A percentile compares a stretch with the other conserved stretches of the same genome.
These are phyloP conservation scores for Proales similis DNA, from an alignment of 1,140 invertebrate genomes.

Conservation along the genomic window DNA sequence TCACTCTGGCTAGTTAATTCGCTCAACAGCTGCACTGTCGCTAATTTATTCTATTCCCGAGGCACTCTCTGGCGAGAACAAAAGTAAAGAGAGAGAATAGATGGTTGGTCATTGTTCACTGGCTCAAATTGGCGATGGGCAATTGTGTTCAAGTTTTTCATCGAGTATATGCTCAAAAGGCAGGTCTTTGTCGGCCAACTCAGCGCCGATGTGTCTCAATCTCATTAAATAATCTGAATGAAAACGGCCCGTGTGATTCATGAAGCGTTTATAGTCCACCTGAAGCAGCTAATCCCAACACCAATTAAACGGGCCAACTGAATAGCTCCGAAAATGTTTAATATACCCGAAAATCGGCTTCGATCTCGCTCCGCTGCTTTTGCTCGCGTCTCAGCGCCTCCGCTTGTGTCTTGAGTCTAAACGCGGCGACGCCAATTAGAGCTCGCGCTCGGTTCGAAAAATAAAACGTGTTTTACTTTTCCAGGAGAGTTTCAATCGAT, in stretches of 20 bases:
- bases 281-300: conserved; percentile 42
- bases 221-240: conserved; percentile 49
- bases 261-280: conserved; percentile 47
- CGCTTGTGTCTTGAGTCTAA: conserved; percentile 43
- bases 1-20: too few species aligned
- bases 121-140: too few species aligned
- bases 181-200: conserved; percentile 40
- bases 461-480: conserved; percentile 11
- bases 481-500: conserved; percentile 3
- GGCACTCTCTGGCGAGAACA: too few species aligned
- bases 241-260: conserved; percentile 47
- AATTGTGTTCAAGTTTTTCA: neutral
- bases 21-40: too few species aligned
- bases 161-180: conserved; percentile 13
- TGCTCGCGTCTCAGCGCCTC: conserved; percentile 44
- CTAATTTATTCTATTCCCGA: too few species aligned
- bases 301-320: neutral
- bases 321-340: neutral
- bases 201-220: conserved; percentile 42
- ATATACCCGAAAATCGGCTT: conserved; percentile 46
- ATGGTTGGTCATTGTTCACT: too few species aligned
- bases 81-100: too few species aligned
- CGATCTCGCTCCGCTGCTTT: conserved; percentile 42
- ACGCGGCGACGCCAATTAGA: neutral
- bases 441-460: neutral